Percentiles rank a stretch among this genome's conserved stretches.
These are phyloP conservation scores for Nesospiza acunhae DNA, from an alignment of 2,113 vertebrate genomes.

Conservation along the genomic window DNA sequence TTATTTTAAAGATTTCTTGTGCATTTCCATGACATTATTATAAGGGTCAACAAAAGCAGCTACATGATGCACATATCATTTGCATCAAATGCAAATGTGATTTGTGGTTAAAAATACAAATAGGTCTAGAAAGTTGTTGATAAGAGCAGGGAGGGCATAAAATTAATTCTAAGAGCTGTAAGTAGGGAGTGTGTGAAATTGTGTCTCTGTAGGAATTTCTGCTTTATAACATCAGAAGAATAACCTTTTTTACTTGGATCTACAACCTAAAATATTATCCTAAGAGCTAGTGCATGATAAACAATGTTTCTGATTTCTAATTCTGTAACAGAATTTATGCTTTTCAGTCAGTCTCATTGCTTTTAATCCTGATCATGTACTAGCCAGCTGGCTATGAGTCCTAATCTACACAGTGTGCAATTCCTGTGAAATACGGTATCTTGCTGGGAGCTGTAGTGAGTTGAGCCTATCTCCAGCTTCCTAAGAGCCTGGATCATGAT, in stretches of 20 bases:
- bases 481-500: background rate
- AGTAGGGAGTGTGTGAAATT: background rate
- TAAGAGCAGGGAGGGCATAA: background rate
- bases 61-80: background rate
- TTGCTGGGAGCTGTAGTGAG: background rate
- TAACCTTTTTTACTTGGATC: background rate
- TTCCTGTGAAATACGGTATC: background rate
- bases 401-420: background rate
- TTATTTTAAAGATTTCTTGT: background rate
- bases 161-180: background rate
- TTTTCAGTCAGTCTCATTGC: background rate
- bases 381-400: background rate
- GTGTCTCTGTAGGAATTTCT: background rate
- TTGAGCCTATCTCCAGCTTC: background rate
- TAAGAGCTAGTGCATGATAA: background rate
- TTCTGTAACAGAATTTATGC: background rate
- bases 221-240: background rate
- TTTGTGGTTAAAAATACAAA: background rate
- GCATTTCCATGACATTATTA: background rate
- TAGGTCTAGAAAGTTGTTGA: background rate
- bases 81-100: background rate
- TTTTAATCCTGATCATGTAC: background rate
- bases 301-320: background rate
- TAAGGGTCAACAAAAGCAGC: background rate
- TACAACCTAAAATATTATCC: background rate